Conservation (phyloP, 2,888 invertebrate species). For the Anodontia alba region DNA sequence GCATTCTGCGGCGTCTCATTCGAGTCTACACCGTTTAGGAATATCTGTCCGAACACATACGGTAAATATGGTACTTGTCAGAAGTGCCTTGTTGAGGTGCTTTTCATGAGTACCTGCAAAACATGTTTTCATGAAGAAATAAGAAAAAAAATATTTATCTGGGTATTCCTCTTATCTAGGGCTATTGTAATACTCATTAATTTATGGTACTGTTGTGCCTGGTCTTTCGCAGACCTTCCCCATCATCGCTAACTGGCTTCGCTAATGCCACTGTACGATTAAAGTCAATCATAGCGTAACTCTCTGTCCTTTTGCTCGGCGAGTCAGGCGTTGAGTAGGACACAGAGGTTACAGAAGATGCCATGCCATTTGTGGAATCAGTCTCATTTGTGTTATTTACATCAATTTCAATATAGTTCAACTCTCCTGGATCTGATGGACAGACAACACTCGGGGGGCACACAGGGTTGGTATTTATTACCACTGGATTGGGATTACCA, state of each 20-base stretch:
- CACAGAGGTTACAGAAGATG: constrained; percentile 70
- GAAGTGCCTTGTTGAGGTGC: too few relatives aligned
- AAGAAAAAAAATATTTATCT: too few relatives aligned
- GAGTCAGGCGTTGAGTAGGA: constrained; percentile 77
- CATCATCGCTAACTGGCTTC: constrained; percentile 89
- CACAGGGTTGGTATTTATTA: constrained; percentile 23
- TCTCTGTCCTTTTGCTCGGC: constrained; percentile 83
- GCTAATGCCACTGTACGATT: constrained; percentile 95
- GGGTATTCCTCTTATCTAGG: too few relatives aligned
- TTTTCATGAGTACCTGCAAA: too few relatives aligned
- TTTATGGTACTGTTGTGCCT: constrained; percentile 81
- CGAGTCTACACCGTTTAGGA: too few relatives aligned
- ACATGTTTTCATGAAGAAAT: too few relatives aligned
- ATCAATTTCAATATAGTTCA: constrained; percentile 78
- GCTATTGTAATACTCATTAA: too few relatives aligned
- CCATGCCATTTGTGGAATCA: constrained; percentile 50
- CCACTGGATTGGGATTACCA: constrained; percentile 32
- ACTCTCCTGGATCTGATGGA: constrained; percentile 55
- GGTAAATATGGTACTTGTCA: too few relatives aligned
- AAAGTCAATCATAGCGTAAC: constrained; percentile 97
- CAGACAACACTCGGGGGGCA: constrained; percentile 19
- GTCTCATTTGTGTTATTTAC: constrained; percentile 68
- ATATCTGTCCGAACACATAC: too few relatives aligned
- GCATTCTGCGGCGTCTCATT: too few relatives aligned
- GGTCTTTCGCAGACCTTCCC: constrained; percentile 85